Evolutionary conservation across 2,888 invertebrate genomes (phyloP).

Genomic region (Spodoptera exigua): DNA sequence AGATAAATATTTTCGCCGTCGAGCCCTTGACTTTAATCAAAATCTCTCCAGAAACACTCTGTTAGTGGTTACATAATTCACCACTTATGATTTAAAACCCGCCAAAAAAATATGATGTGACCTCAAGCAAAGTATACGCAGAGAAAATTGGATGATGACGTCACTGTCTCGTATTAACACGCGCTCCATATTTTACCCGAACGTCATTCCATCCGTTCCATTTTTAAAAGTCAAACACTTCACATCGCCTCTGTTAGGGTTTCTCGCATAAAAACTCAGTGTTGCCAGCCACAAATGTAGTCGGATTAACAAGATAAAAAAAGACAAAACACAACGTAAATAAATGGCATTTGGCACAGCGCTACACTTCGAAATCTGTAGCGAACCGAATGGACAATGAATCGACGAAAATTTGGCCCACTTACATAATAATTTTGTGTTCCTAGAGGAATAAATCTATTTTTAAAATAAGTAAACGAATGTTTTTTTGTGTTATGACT

Average conservation of each 20-base stretch:
- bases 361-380: slow-evolving; percentile 66
- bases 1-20: too few species aligned
- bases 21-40: not conserved
- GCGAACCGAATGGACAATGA: slow-evolving; percentile 75
- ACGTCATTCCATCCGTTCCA: slow-evolving; percentile 26
- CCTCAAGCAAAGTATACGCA: slow-evolving; percentile 28
- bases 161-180: slow-evolving; percentile 39
- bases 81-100: slow-evolving; percentile 10
- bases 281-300: slow-evolving; percentile 49
- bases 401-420: slow-evolving; percentile 77
- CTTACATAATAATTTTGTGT: slow-evolving; percentile 74
- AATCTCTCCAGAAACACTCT: not conserved
- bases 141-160: slow-evolving; percentile 46
- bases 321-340: slow-evolving; percentile 49
- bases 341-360: slow-evolving; percentile 75
- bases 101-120: slow-evolving; percentile 26
- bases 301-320: slow-evolving; percentile 53
- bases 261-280: slow-evolving; percentile 43
- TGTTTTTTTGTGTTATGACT: slow-evolving; percentile 11
- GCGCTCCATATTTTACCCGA: slow-evolving; percentile 28
- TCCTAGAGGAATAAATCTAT: slow-evolving; percentile 50
- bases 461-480: slow-evolving; percentile 36
- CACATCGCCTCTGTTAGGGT: slow-evolving; percentile 44
- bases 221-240: slow-evolving; percentile 48
- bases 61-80: not conserved